A percentile compares a stretch with the other conserved stretches of the same genome.
phyloP scores from a whole-genome alignment of 2,797 vertebrate species.

The Nothura maculosa region DNA sequence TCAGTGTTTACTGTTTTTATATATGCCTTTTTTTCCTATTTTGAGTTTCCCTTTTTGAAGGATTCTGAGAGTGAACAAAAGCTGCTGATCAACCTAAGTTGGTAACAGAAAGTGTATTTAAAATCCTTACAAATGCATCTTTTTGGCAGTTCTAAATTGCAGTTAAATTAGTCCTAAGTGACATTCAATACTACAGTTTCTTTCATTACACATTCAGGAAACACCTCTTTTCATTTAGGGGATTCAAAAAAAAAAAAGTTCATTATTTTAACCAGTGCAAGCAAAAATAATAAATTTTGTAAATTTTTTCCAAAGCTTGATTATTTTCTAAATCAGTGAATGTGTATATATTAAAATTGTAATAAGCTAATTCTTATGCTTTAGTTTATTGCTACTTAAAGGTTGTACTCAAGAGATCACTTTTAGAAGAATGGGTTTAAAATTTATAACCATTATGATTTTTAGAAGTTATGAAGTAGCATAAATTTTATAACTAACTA shows the following conservation, averaged over 20 bases:
- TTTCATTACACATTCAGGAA: slow-evolving; percentile 67
- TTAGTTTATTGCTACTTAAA: slow-evolving; percentile 76
- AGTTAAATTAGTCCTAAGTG: slow-evolving; percentile 71
- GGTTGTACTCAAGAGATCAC: slow-evolving; percentile 50
- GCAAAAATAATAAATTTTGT: slow-evolving; percentile 73
- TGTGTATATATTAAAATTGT: slow-evolving; percentile 78
- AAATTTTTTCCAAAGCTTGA: slow-evolving; percentile 72
- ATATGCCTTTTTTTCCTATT: slow-evolving; percentile 89
- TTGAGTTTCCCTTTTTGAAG: slow-evolving; percentile 86
- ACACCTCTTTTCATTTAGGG: slow-evolving; percentile 16
- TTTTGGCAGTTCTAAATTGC: slow-evolving; percentile 74
- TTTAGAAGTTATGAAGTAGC: slow-evolving; percentile 78
- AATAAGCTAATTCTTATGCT: slow-evolving; percentile 76
- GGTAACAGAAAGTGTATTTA: slow-evolving; percentile 85
- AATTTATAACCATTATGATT: slow-evolving; percentile 78
- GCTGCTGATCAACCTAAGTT: slow-evolving; percentile 87
- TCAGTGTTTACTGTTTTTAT: slow-evolving; percentile 93
- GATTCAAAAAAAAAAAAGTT: slow-evolving; percentile 44
- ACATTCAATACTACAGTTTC: slow-evolving; percentile 62
- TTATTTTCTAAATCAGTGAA: slow-evolving; percentile 77
- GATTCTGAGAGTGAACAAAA: slow-evolving; percentile 86
- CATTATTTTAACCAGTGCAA: slow-evolving; percentile 74
- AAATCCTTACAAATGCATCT: slow-evolving; percentile 74
- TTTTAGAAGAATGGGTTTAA: slow-evolving; percentile 73
- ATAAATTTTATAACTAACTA: slow-evolving; percentile 82